Base-by-base conservation (phyloP, 1,140 invertebrate species). In the Zaprionus vittiger region DNA sequence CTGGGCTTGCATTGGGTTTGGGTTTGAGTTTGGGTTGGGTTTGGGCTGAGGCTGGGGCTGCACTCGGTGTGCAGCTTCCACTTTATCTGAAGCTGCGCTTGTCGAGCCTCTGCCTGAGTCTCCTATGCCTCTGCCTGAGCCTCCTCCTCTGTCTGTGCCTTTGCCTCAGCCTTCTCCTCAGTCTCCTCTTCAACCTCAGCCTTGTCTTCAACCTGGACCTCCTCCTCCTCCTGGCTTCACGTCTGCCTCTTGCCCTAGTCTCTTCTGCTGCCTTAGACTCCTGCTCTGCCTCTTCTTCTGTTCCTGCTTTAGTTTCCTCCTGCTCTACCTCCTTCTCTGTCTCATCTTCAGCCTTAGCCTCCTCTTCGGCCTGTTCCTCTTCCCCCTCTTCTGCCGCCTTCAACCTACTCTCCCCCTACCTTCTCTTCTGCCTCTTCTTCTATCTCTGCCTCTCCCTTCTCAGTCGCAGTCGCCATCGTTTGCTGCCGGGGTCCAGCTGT, bases 61-160 rank as follows among this genome's bases (percentile, higher is more conserved):
- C n/a, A 44, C 38, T 44, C 15, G 11, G n/a, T 44, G 24, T 49
- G 34, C 7, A 26, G 34, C 57, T 26, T 34, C 31, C 44, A 55
- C 64, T 68, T 41, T 17, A 59, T 59, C 55, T 59, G 14, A 7
- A 26, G 55, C 61, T 63, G 20, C 20, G 47, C 20, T 14, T 52
- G 17, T 5, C 1, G 2, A 41, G 38, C 1, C 47, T 11, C 47
- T 22, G 47, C 47, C 11, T 22, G 47, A 0, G 47, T 11, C 20
- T 52, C 55, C 47, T n/a, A n/a, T n/a, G n/a, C 41, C 73, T 84
- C 71, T 63, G 72, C 7, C 41, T 44, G n/a, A 6, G 41, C 5
- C 20, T 38, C 54, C 41, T 77, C 41, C 73, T 84, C 71, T 63
- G 72, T n/a, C 41, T 44, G n/a, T 15, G 41, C 5, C 20, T 38